These are phyloP conservation scores for Lacanobia wlatinum DNA, from an alignment of 2,888 invertebrate genomes.

Conservation along the genomic window DNA sequence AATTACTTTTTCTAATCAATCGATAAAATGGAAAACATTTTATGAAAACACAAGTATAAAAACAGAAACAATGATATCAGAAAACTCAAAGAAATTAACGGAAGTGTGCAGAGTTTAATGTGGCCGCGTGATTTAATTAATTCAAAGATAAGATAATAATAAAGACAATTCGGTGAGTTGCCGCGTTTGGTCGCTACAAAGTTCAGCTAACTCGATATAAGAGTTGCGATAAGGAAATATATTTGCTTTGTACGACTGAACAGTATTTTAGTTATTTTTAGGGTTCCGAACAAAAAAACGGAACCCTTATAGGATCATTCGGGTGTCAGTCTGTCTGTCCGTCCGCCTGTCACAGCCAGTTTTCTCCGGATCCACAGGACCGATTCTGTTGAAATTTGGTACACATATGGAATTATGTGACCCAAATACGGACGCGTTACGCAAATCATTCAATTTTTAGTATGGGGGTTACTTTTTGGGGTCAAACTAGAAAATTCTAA, in stretches of 20 bases:
- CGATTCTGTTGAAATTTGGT: too few relatives aligned
- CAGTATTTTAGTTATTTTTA: background rate
- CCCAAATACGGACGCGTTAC: too few relatives aligned
- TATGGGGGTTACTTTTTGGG: too few relatives aligned
- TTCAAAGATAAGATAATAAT: conserved; percentile 43
- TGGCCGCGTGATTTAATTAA: conserved; percentile 36
- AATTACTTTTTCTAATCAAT: conserved; percentile 11
- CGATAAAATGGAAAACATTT: conserved; percentile 16
- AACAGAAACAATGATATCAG: conserved; percentile 24
- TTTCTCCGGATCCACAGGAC: too few relatives aligned
- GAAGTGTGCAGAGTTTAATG: conserved; percentile 29
- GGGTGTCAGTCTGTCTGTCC: too few relatives aligned
- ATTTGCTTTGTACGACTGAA: background rate
- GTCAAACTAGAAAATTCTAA: too few relatives aligned
- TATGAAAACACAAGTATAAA: background rate
- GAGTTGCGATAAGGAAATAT: conserved; percentile 22
- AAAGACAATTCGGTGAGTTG: conserved; percentile 23
- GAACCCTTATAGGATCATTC: too few relatives aligned
- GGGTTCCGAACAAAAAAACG: too few relatives aligned
- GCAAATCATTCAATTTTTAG: too few relatives aligned
- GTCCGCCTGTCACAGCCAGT: too few relatives aligned
- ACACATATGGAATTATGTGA: too few relatives aligned
- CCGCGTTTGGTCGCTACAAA: conserved; percentile 14
- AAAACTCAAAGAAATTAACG: conserved; percentile 22
- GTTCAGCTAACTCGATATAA: conserved; percentile 16